Evolutionary conservation across 2,113 vertebrate genomes (phyloP), one percentile per base, ranked within the genome.

Genomic region (Marmota flaviventris): DNA sequence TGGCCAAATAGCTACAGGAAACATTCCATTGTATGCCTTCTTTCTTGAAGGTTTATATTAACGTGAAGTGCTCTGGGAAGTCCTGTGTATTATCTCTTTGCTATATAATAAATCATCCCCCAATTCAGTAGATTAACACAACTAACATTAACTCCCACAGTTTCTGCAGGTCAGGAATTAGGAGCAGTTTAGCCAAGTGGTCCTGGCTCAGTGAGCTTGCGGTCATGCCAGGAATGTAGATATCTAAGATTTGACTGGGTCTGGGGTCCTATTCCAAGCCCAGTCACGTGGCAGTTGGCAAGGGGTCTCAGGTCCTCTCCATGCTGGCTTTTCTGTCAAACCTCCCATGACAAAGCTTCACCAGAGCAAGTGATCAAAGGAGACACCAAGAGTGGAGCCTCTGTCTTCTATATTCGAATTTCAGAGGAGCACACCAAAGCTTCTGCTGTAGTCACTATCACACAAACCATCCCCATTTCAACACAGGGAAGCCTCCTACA

Each of bases 1-100:
- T 93, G 81, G 76, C 67, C 81, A 75, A 3, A 34, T 78, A 69
- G 27, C 70, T 53, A 32, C 70, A 53, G 65, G 29, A 87, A 58
- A 72, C 34, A 42, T 85, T 85, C 42, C 37, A 12, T 37, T 61
- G 39, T 37, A 1, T 37, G 69, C 82, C 92, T 85, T 73, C 89
- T 85, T 87, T 76, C 94, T 63, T 85, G 22, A 78, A 95, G 83
- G 78, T 85, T 91, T 83, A 63, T 20, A 83, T 87, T 61, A 79
- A 34, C 94, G 14, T 51, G 65, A 75, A 83, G 77, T 67, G 91
- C 85, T 72, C 58, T 51, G 83, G 67, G 85, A 87, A 84, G 51
- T 78, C 91, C 45, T 56, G 24, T 61, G 79, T 82, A 25, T 83
- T 90, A 69, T 83, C 82, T 89, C 5, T 51, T 58, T 56, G 65